phyloP scores from a whole-genome alignment of 1,140 invertebrate species.

The Zaprionus taronus region DNA sequence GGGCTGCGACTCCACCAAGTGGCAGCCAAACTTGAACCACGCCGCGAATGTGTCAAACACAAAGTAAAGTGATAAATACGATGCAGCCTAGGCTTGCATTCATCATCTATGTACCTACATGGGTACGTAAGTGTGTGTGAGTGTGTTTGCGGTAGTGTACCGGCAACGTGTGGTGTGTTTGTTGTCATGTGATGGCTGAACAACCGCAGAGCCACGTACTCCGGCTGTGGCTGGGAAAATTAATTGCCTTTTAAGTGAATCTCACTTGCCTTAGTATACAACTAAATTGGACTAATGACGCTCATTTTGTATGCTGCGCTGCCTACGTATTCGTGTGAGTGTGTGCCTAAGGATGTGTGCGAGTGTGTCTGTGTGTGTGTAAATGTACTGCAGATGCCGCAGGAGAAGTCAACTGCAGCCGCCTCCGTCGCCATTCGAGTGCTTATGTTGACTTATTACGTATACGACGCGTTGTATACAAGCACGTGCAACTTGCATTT shows the following conservation, averaged over 20 bases:
- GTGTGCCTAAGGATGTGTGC: not conserved
- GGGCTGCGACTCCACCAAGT: conserved; percentile 34
- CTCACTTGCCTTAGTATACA: conserved; percentile 83
- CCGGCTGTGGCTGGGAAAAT: conserved; percentile 74
- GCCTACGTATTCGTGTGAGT: conserved; percentile 4
- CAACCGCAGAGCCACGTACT: conserved; percentile 81
- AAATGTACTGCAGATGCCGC: not conserved
- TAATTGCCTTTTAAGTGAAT: conserved; percentile 85
- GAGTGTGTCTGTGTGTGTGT: not conserved
- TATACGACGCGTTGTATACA: conserved; percentile 68
- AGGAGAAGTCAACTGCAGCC: conserved; percentile 51
- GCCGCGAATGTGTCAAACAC: conserved; percentile 80
- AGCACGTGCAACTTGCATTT: conserved; percentile 58
- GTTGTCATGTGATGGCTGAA: conserved; percentile 81
- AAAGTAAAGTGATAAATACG: conserved; percentile 82
- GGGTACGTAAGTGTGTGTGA: not conserved
- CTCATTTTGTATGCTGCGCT: conserved; percentile 77
- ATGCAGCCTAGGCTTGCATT: conserved; percentile 51
- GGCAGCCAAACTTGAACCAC: conserved; percentile 56
- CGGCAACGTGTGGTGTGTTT: conserved; percentile 64
- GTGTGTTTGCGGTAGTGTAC: not conserved
- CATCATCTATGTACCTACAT: not conserved
- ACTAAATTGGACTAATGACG: conserved; percentile 84
- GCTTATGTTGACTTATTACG: conserved; percentile 79
- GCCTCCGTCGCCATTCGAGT: conserved; percentile 42